These are phyloP conservation scores for roundworm (Caenorhabditis elegans) DNA, from an alignment of 1,140 invertebrate species.

Conservation along the genomic window WBcel235 BX284604.4:3383501-3384000, in stretches of 20 bases:
- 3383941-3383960: neutral
- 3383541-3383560: neutral
- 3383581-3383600: too few relatives aligned
- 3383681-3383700: neutral
- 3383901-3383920: neutral
- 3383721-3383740: neutral
- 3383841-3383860: neutral
- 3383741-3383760: neutral
- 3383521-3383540: neutral
- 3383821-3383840: too few relatives aligned
- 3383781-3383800: neutral
- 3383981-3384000: too few relatives aligned
- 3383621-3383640: too few relatives aligned
- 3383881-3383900: neutral
- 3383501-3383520: too few relatives aligned
- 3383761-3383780: conserved; percentile 6
- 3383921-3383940: neutral
- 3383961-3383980: too few relatives aligned
- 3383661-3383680: neutral
- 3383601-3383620: too few relatives aligned
- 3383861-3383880: neutral
- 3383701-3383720: neutral
- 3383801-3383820: neutral
- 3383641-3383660: too few relatives aligned
- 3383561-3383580: too few relatives aligned